These are phyloP conservation scores for Macquaria ambigua DNA, from an alignment of 2,113 vertebrate species.

Conservation along the genomic window DNA sequence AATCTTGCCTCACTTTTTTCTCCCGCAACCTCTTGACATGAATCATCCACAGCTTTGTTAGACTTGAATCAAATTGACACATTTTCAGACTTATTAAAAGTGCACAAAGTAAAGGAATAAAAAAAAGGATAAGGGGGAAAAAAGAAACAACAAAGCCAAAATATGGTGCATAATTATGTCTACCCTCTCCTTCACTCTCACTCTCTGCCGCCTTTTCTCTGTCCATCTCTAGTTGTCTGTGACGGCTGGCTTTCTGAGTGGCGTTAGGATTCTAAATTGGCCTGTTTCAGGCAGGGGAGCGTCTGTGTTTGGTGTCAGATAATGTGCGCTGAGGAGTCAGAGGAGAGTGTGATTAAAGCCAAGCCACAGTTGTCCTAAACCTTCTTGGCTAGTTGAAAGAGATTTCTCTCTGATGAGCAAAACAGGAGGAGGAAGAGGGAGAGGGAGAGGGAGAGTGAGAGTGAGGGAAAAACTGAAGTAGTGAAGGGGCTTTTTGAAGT, in stretches of 20 bases:
- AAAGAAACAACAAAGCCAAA: slow-evolving; percentile 68
- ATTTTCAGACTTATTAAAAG: slow-evolving; percentile 77
- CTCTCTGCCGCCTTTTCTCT: slow-evolving; percentile 47
- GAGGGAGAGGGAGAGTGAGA: slow-evolving; percentile 16
- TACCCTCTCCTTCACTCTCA: slow-evolving; percentile 30
- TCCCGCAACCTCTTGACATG: slow-evolving; percentile 72
- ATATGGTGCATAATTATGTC: slow-evolving; percentile 63
- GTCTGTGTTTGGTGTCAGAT: slow-evolving; percentile 85
- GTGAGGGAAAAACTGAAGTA: slow-evolving; percentile 54
- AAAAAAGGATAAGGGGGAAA: slow-evolving; percentile 16
- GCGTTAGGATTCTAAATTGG: slow-evolving; percentile 82
- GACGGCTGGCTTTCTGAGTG: slow-evolving; percentile 67
- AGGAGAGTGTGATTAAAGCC: slow-evolving; percentile 86
- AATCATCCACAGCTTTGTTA: slow-evolving; percentile 77
- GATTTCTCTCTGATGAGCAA: slow-evolving; percentile 80
- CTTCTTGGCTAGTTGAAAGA: slow-evolving; percentile 84
- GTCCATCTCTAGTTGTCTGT: slow-evolving; percentile 66
- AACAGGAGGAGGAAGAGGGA: slow-evolving; percentile 64
- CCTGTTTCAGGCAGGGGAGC: slow-evolving; percentile 77
- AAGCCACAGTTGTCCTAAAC: slow-evolving; percentile 82
- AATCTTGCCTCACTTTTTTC: slow-evolving; percentile 61
- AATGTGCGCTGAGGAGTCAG: slow-evolving; percentile 82
- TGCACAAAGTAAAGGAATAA: slow-evolving; percentile 62
- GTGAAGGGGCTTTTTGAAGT: slow-evolving; percentile 76
- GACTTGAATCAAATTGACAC: slow-evolving; percentile 74